Base-by-base conservation (phyloP, 1,140 invertebrate species). In the Chlorops oryzae region DNA sequence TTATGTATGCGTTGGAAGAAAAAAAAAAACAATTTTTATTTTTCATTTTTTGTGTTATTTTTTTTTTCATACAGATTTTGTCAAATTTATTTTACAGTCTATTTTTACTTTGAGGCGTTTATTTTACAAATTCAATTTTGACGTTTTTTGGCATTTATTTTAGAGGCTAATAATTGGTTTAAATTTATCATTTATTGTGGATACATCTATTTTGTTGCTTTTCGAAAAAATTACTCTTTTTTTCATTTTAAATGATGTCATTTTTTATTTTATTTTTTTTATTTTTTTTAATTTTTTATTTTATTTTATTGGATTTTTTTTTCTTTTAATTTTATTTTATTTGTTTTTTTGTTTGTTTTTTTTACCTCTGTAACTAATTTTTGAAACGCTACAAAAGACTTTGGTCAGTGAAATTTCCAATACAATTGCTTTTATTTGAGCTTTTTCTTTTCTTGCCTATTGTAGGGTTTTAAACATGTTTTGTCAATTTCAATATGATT, bases 391-490 rank as follows among this genome's bases (percentile, higher is more conserved):
- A 5, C 10, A 47, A 42, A 47, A 23, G 37, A 39, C 37, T 38
- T 35, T 24, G 41, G 9, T 32, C 15, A 15, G 9, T 15, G 28
- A 32, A 15, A 10, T 32, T 32, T 32, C 28, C 28, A 32, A 32
- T 10, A 32, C 28, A 9, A 34, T 13, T 35, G 45, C 45, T 57
- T 59, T 59, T 51, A 57, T 66, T 71, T 71, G 66, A 70, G 65
- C 65, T 68, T 68, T 70, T 71, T 71, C 63, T 70, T 68, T 68
- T 70, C 63, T 63, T 63, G 66, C 59, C 65, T 60, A 47, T 37
- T 50, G 12, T 50, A 55, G 58, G 59, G 39, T 58, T 59, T 53
- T 50, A 40, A 52, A 57, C 50, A 54, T 57, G 46, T 59, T 55
- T 51, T 22, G 25, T 55, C 43, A 52, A 15, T 27, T 51, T 50